A percentile compares a stretch with the other conserved stretches of the same genome.
Evolutionary conservation across 2,113 vertebrate genomes (phyloP).

Genomic region (Xiphophorus hellerii): DNA sequence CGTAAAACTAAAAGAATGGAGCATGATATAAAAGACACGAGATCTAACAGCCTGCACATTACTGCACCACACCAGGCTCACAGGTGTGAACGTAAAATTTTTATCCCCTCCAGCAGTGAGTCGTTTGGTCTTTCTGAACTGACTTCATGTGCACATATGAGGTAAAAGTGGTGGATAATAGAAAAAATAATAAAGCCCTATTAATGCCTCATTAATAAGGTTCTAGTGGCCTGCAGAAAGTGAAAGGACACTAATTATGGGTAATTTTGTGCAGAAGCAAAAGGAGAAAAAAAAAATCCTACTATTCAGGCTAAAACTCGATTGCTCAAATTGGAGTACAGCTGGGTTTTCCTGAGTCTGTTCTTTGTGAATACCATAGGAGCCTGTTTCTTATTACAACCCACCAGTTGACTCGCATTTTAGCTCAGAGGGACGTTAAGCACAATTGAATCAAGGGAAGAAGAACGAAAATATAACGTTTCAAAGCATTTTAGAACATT

Average conservation of each 20-base stretch:
- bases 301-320: neutral
- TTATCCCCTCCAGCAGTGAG: constrained; percentile 11
- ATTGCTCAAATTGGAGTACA: neutral
- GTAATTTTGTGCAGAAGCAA: constrained; percentile 8
- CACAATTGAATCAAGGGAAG: neutral
- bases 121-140: constrained; percentile 28
- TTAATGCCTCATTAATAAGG: constrained; percentile 11
- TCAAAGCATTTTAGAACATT: neutral
- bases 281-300: constrained; percentile 6
- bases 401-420: constrained; percentile 4
- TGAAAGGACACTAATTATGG: constrained; percentile 30
- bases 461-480: neutral
- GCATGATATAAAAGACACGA: neutral
- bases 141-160: neutral
- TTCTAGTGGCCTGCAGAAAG: constrained; percentile 5
- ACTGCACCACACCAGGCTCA: neutral
- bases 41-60: neutral
- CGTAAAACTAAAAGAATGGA: neutral
- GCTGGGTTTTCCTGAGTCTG: constrained; percentile 3
- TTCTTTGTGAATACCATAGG: constrained; percentile 4
- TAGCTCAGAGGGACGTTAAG: neutral
- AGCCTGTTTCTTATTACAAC: constrained; percentile 12
- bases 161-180: constrained; percentile 27
- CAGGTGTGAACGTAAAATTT: constrained; percentile 16
- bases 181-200: constrained; percentile 9